A percentile compares a stretch with the other conserved stretches of the same genome.
phyloP scores from a whole-genome alignment of 2,797 vertebrate genomes.

The Poeciliopsis paucimaculata region DNA sequence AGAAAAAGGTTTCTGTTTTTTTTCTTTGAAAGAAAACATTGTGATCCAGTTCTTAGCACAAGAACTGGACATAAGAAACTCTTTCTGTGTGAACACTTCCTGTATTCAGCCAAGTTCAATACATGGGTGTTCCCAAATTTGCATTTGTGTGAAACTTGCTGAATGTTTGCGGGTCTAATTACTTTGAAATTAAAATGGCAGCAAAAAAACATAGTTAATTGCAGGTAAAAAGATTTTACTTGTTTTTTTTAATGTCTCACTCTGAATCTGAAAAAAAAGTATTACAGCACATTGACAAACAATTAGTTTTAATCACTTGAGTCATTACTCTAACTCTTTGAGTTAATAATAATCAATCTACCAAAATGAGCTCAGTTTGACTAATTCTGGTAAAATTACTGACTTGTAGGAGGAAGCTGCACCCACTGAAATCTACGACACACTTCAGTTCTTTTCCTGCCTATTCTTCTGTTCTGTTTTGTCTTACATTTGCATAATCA shows the following conservation, averaged over 20 bases:
- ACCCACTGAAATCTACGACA: neutral
- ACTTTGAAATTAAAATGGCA: neutral
- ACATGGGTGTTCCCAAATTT: neutral
- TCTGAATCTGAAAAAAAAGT: neutral
- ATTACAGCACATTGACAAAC: neutral
- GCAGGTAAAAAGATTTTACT: neutral
- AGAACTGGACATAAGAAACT: neutral
- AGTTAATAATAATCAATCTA: neutral
- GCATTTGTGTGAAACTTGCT: neutral
- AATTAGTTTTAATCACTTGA: neutral
- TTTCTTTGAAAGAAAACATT: neutral
- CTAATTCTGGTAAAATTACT: neutral
- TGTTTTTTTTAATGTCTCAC: neutral
- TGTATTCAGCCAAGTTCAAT: neutral
- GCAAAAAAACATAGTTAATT: neutral
- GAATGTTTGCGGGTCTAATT: neutral
- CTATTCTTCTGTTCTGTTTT: neutral
- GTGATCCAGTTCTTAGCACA: neutral
- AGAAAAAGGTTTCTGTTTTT: neutral
- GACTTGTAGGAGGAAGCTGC: neutral
- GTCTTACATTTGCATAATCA: neutral
- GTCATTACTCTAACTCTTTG: neutral
- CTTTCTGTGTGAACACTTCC: neutral
- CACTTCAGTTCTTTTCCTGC: neutral
- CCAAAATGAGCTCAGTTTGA: neutral